Conservation (phyloP, 2,113 vertebrate species). For the Cranoglanis bouderius region DNA sequence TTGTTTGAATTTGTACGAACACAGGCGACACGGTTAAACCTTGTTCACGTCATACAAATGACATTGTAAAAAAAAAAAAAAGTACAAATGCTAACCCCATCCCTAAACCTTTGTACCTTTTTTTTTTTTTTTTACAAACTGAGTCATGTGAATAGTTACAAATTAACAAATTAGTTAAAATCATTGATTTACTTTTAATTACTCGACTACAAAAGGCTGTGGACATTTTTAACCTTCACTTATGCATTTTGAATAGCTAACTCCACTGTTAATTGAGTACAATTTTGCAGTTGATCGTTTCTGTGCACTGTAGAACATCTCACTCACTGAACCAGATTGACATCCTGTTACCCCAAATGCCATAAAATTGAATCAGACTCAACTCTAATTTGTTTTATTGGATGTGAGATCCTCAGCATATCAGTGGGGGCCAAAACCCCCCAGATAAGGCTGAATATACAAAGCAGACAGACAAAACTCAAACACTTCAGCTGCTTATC, state of each 20-base stretch:
- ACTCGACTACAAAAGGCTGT: neutral
- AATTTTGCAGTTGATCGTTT: neutral
- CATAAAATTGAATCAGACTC: slow-evolving; percentile 32
- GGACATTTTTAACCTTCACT: neutral
- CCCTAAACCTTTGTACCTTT: neutral
- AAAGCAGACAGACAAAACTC: slow-evolving; percentile 5
- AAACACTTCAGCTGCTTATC: neutral
- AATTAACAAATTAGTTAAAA: neutral
- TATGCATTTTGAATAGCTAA: neutral
- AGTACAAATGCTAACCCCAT: neutral
- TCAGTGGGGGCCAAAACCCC: neutral
- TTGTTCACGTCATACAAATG: neutral
- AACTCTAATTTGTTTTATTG: slow-evolving; percentile 24
- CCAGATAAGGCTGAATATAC: neutral
- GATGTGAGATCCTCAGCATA: slow-evolving; percentile 7
- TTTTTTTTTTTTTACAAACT: neutral
- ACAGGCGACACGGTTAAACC: neutral
- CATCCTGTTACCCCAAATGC: slow-evolving; percentile 7
- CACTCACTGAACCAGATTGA: slow-evolving; percentile 7
- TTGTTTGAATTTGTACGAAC: neutral
- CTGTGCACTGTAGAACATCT: neutral
- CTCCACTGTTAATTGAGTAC: neutral
- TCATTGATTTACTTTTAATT: neutral
- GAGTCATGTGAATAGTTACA: neutral
- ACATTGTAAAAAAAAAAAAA: neutral